Evolutionary conservation across 2,797 vertebrate genomes (phyloP).

Genomic region (Eupleurogrammus muticus): DNA sequence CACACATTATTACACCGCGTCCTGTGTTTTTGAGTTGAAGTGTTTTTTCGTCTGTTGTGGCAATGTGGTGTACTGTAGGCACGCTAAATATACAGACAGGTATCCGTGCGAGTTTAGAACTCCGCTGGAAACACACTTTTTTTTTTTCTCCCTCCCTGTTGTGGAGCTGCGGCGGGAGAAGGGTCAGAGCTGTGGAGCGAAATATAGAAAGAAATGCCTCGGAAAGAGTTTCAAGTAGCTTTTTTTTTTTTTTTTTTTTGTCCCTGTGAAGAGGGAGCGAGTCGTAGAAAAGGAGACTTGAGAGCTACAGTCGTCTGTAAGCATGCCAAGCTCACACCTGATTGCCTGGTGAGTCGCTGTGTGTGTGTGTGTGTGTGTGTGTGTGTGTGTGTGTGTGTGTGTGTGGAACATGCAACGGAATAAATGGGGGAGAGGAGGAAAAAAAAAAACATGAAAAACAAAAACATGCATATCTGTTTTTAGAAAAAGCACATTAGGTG

Average conservation of each 20-base stretch:
- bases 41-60: slow-evolving; percentile 27
- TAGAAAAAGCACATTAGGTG: slow-evolving; percentile 89
- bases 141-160: not conserved
- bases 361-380: slow-evolving; percentile 83
- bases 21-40: slow-evolving; percentile 4
- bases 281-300: slow-evolving; percentile 46
- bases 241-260: no score
- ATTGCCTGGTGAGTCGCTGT: slow-evolving; percentile 75
- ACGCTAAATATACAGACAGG: slow-evolving; percentile 52
- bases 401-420: slow-evolving; percentile 85
- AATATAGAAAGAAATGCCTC: slow-evolving; percentile 54
- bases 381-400: slow-evolving; percentile 83
- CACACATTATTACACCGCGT: not conserved
- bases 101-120: not conserved
- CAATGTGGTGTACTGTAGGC: slow-evolving; percentile 54
- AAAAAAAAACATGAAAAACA: slow-evolving; percentile 26
- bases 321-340: slow-evolving; percentile 80
- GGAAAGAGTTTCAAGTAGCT: slow-evolving; percentile 69
- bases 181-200: slow-evolving; percentile 16
- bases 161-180: slow-evolving; percentile 24
- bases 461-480: slow-evolving; percentile 89
- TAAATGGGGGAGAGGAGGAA: no score
- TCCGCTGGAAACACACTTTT: not conserved
- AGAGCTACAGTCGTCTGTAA: slow-evolving; percentile 75
- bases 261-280: slow-evolving; percentile 39